Conservation (phyloP, 2,113 vertebrate genomes). For the Microtus montanus region DNA sequence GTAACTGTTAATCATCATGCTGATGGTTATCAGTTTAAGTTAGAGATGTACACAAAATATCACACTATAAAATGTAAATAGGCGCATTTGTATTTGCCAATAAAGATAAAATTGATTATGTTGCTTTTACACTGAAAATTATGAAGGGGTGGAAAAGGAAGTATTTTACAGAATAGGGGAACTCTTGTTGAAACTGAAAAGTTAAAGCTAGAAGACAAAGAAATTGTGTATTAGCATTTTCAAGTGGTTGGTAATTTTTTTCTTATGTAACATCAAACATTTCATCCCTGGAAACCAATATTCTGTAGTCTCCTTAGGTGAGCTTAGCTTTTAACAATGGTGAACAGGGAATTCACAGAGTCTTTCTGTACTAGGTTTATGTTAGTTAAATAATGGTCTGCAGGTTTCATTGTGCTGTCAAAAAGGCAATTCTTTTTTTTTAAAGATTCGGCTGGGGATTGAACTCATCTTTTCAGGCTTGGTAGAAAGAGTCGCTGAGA, state of each 20-base stretch:
- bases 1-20: neutral
- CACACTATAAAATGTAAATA: neutral
- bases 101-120: neutral
- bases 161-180: neutral
- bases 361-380: neutral
- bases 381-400: neutral
- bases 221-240: neutral
- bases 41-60: neutral
- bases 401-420: neutral
- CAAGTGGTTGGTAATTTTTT: neutral
- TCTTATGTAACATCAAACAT: neutral
- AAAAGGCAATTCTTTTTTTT: neutral
- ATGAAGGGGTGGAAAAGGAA: neutral
- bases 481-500: too few species aligned
- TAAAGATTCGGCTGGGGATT: neutral
- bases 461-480: neutral
- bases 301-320: neutral
- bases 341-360: neutral
- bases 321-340: neutral
- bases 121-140: neutral
- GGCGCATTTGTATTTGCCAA: neutral
- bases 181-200: neutral
- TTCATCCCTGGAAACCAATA: neutral
- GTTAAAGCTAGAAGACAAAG: neutral
- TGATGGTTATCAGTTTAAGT: neutral